Conservation (phyloP, 2,888 invertebrate genomes). For the Agriopis marginaria region DNA sequence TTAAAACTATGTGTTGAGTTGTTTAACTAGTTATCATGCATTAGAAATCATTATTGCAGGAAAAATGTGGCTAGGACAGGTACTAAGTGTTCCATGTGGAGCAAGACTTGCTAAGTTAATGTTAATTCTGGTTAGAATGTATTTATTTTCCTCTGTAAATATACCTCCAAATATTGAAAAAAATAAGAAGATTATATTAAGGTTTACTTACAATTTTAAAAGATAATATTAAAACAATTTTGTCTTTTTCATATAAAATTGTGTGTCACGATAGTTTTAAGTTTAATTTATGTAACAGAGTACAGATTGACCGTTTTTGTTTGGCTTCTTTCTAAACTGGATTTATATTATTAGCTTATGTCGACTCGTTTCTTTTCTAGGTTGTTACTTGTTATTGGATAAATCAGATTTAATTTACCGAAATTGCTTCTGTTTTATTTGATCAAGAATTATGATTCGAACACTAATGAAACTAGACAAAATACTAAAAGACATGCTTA, state of each 20-base stretch:
- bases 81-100: constrained; percentile 5
- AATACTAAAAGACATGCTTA: too few species aligned
- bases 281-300: constrained; percentile 18
- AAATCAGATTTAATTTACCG: constrained; percentile 31
- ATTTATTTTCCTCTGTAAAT: background rate
- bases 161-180: too few species aligned
- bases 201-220: too few species aligned
- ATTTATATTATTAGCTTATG: constrained; percentile 46
- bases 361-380: constrained; percentile 40
- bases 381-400: constrained; percentile 21
- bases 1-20: constrained; percentile 19
- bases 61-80: constrained; percentile 37
- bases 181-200: too few species aligned
- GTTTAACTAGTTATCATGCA: constrained; percentile 34
- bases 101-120: background rate
- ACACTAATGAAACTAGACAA: too few species aligned
- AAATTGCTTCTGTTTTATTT: constrained; percentile 6
- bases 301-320: constrained; percentile 31
- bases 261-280: background rate
- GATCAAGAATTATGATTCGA: background rate
- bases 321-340: constrained; percentile 43
- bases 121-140: background rate
- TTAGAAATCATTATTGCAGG: constrained; percentile 34
- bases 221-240: too few species aligned
- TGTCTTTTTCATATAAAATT: background rate